These are phyloP conservation scores for Chaenocephalus aceratus DNA, from an alignment of 2,113 vertebrate species.

Conservation along the genomic window DNA sequence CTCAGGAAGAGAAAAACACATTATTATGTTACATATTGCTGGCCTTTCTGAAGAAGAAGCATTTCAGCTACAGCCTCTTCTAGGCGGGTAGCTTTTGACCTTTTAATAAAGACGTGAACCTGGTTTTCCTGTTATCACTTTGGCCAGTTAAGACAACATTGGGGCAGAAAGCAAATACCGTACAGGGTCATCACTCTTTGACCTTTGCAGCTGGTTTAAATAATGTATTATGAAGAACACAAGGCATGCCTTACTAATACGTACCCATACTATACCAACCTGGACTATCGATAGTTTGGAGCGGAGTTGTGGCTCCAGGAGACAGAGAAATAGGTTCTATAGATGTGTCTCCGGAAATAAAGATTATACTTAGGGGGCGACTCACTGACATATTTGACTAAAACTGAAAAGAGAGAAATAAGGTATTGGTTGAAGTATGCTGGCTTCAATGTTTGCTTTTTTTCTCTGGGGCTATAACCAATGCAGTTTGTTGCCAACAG, in stretches of 20 bases:
- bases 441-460: neutral
- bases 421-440: too few species aligned
- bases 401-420: neutral
- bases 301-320: conserved; percentile 32
- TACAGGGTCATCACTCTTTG: conserved; percentile 38
- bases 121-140: conserved; percentile 8
- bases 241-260: conserved; percentile 29
- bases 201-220: conserved; percentile 61
- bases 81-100: conserved; percentile 34
- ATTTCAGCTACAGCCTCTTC: conserved; percentile 26
- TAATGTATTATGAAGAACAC: conserved; percentile 57
- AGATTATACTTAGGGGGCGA: conserved; percentile 14
- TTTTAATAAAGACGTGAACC: conserved; percentile 17
- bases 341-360: conserved; percentile 10
- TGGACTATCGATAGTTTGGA: conserved; percentile 70
- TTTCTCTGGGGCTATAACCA: neutral
- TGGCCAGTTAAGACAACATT: neutral
- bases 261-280: conserved; percentile 39
- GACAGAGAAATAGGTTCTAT: conserved; percentile 14
- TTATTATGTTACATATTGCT: conserved; percentile 20
- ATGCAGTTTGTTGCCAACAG: neutral
- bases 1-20: conserved; percentile 9
- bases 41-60: neutral
- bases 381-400: neutral
- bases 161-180: conserved; percentile 43